Conservation (phyloP, 2,888 invertebrate species). For the Automeris io region DNA sequence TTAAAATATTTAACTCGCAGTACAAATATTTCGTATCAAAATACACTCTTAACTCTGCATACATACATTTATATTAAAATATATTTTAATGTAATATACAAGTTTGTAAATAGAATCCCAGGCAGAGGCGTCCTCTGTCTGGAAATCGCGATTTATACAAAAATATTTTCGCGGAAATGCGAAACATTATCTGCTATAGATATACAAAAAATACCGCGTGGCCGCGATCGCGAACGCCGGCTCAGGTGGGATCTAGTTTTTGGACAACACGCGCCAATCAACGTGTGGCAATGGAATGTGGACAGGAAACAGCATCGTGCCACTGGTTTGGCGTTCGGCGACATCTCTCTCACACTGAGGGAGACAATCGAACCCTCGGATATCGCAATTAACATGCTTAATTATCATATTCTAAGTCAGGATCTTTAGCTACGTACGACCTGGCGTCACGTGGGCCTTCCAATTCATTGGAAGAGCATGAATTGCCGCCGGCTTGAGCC, state of each 20-base stretch:
- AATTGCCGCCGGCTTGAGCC: slow-evolving; percentile 26
- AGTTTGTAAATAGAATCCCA: slow-evolving; percentile 67
- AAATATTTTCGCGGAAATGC: slow-evolving; percentile 56
- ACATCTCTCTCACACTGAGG: background rate
- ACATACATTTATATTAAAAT: slow-evolving; percentile 70
- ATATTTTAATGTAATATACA: slow-evolving; percentile 66
- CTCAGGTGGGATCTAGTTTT: slow-evolving; percentile 68
- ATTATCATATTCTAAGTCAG: too few species aligned
- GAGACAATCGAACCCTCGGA: background rate
- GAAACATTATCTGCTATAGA: slow-evolving; percentile 43
- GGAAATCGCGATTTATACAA: slow-evolving; percentile 64
- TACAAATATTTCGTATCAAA: slow-evolving; percentile 72
- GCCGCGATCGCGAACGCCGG: slow-evolving; percentile 42
- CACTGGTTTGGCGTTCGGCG: slow-evolving; percentile 2
- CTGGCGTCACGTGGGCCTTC: background rate
- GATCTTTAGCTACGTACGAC: background rate
- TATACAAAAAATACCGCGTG: slow-evolving; percentile 38
- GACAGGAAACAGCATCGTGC: slow-evolving; percentile 25
- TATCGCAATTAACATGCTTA: background rate
- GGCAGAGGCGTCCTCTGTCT: slow-evolving; percentile 36
- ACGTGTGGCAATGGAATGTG: slow-evolving; percentile 62
- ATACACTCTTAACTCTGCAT: slow-evolving; percentile 71
- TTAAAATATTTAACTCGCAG: slow-evolving; percentile 65
- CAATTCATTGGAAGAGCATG: slow-evolving; percentile 1
- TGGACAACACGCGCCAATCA: slow-evolving; percentile 56